Evolutionary conservation across 2,113 vertebrate genomes (phyloP), one percentile per base, ranked within the genome.

Genomic region (Smithornis capensis): DNA sequence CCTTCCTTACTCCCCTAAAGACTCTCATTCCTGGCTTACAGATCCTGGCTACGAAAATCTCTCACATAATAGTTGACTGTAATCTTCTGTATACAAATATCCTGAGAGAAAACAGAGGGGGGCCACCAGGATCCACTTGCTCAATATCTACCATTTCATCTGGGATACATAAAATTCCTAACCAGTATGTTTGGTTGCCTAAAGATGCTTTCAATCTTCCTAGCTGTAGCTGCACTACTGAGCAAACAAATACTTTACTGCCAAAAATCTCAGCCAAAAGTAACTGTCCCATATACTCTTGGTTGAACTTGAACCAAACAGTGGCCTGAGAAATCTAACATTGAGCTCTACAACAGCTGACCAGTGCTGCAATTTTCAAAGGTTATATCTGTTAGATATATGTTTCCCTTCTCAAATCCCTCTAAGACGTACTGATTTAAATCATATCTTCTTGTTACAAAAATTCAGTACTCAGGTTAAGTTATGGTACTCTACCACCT

Each of bases 221-320:
- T 91, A 81, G 70, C n/a, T 89, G 42, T 81, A 91, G 37, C 81
- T 69, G 49, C 23, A 73, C 40, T 64, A 82, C 69, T 89, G 57
- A 94, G 65, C 87, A 96, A 97, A 95, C 81, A 95, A 89, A 33
- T 17, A n/a, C n/a, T 80, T 84, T 60, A 27, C 25, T 94, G 91
- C 92, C 95, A 97, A 91, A 83, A 95, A 59, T 33, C 60, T 52
- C 73, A 71, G 86, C 87, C 92, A 94, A 75, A 92, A 82, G 45
- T 44, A 90, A 82, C 31, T 35, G 62, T 89, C 80, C 81, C 60
- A 49, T 62, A 40, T n/a, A 79, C 25, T 60, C 73, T 89, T 56
- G 40, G n/a, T 68, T 94, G 83, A 92, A 65, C 49, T 82, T n/a
- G 47, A 40, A 92, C 52, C 68, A 92, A 64, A 80, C n/a, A 77